Evolutionary conservation across 2,797 vertebrate species (phyloP).

Genomic region (Phrynocephalus forsythii): DNA sequence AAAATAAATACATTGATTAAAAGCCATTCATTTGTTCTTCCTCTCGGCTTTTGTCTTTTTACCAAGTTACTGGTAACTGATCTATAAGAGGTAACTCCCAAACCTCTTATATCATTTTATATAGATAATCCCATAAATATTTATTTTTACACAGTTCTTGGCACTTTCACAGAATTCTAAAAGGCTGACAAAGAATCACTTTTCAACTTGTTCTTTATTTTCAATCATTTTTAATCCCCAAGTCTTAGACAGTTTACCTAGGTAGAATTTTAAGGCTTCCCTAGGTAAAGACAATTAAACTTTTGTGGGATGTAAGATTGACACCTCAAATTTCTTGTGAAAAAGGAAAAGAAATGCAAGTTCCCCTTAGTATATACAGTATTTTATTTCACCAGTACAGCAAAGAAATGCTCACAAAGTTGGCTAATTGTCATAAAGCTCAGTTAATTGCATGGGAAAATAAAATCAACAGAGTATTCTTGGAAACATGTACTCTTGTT

Average conservation of each 20-base stretch:
- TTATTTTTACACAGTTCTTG: background rate
- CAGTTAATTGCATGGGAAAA: slow-evolving; percentile 63
- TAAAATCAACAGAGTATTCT: slow-evolving; percentile 65
- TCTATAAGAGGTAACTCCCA: background rate
- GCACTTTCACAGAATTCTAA: background rate
- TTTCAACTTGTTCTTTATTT: background rate
- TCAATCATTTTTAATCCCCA: background rate
- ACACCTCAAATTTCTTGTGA: background rate
- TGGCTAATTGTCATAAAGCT: slow-evolving; percentile 49
- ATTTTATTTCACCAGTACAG: background rate
- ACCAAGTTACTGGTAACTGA: background rate
- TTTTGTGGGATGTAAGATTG: background rate
- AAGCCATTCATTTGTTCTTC: background rate
- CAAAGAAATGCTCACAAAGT: slow-evolving; percentile 50
- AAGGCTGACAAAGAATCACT: background rate
- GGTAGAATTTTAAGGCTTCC: background rate
- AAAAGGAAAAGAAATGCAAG: background rate
- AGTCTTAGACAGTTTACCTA: too few species aligned
- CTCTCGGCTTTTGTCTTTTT: background rate
- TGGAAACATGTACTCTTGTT: slow-evolving; percentile 64
- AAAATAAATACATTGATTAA: background rate
- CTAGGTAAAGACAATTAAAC: background rate
- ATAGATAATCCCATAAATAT: background rate
- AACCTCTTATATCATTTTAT: background rate
- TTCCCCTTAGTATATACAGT: background rate